A percentile compares a stretch with the other conserved stretches of the same genome.
Conservation (phyloP, 1,140 invertebrate species). For the Philopotamus ludificatus region DNA sequence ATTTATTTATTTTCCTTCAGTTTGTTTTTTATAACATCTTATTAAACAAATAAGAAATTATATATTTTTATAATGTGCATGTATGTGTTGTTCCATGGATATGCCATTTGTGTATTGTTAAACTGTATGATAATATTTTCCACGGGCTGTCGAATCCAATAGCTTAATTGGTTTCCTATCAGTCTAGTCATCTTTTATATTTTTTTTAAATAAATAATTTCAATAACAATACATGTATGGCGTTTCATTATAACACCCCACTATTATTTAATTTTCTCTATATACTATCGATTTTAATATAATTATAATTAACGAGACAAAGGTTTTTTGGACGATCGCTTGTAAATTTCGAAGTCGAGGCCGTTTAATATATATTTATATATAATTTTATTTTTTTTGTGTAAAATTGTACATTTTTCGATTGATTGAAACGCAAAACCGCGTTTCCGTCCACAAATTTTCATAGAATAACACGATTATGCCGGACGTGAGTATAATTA, state of each 20-base stretch:
- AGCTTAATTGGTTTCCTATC: constrained; percentile 35
- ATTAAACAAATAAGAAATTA: too few species aligned
- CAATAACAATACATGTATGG: constrained; percentile 43
- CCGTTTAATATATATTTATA: too few species aligned
- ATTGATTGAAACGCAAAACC: too few species aligned
- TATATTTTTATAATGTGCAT: constrained; percentile 17
- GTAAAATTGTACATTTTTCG: too few species aligned
- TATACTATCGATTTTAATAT: too few species aligned
- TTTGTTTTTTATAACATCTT: too few species aligned
- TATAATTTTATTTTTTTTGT: constrained; percentile 15
- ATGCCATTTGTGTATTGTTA: constrained; percentile 43
- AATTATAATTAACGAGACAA: too few species aligned
- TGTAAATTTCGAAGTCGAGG: too few species aligned
- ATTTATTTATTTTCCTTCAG: neutral
- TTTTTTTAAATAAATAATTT: constrained; percentile 41
- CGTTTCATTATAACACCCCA: constrained; percentile 41
- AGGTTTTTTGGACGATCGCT: too few species aligned
- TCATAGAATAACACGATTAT: too few species aligned
- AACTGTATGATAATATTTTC: constrained; percentile 33
- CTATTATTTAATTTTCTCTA: constrained; percentile 32
- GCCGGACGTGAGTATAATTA: too few species aligned
- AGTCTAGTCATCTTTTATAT: constrained; percentile 36
- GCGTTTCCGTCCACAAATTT: too few species aligned
- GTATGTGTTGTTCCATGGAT: constrained; percentile 40
- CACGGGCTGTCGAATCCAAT: constrained; percentile 32